Base-by-base conservation (phyloP, 2,113 vertebrate species). In the Passer montanus region DNA sequence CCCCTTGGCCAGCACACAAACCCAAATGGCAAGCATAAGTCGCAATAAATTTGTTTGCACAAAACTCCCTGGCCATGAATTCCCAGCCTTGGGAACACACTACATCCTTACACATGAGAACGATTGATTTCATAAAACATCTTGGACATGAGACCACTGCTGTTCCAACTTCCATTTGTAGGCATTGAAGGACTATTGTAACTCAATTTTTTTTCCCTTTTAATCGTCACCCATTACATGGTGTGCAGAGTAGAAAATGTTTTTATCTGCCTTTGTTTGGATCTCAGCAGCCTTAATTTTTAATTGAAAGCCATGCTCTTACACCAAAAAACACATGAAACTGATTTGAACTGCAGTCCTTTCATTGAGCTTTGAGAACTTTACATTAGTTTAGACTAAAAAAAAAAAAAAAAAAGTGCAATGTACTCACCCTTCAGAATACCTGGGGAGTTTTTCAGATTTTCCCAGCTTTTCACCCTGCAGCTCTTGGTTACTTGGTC, bases 1-100 rank as follows among this genome's bases (percentile, higher is more conserved):
- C 93, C 30, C 22, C 78, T 90, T 95, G 97, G 92, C 94, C 95
- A 46, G 76, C 23, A 5, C 41, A 43, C 78, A 64, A 97, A 86
- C 82, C 95, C 77, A 94, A 94, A 95, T 35, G 63, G 90, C 84
- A 81, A 97, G 90, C 58, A 73, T 44, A 98, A 97, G 94, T 95
- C 95, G 97, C 63, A 97, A 74, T 91, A 74, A 64, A 60, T 96
- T 96, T 94, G 67, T 94, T 92, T 94, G 96, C 94, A 86, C 91
- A 97, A 87, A 97, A 96, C 53, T 95, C 90, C 49, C 62, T 87
- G 94, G 68, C 66, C 50, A 13, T 37, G 62, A 78, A 89, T 68
- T 46, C 94, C 73, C 94, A 96, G 53, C 68, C 39, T 1, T 3
- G 3, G n/a, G 49, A 87, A 17, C 11, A 37, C 31, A 27, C 44